These are phyloP conservation scores for Heterohyrax brucei DNA, from an alignment of 2,797 vertebrate species.

Conservation along the genomic window DNA sequence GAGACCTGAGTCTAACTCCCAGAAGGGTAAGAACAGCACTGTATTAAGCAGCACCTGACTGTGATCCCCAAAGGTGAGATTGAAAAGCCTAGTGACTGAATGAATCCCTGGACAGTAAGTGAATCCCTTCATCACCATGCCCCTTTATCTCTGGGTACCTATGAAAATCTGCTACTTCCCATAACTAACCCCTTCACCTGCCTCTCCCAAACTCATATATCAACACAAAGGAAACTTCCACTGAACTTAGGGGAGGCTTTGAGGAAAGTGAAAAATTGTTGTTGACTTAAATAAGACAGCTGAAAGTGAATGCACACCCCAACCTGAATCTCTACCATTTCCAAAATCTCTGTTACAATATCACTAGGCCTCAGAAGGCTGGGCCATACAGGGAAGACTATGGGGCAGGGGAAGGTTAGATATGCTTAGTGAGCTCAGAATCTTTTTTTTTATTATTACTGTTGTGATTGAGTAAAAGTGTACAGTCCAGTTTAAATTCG, in stretches of 20 bases:
- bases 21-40: neutral
- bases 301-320: neutral
- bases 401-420: neutral
- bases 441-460: too few relatives aligned
- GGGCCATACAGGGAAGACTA: neutral
- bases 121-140: neutral
- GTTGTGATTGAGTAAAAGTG: too few relatives aligned
- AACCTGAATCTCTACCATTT: neutral
- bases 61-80: neutral
- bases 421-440: neutral
- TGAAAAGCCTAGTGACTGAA: neutral
- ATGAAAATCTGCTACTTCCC: neutral
- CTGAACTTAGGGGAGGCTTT: neutral
- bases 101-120: too few relatives aligned
- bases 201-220: neutral
- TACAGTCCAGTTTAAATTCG: too few relatives aligned
- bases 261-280: neutral
- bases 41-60: neutral
- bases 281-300: neutral
- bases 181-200: neutral
- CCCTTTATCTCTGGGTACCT: neutral
- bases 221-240: neutral
- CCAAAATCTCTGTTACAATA: neutral
- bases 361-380: neutral
- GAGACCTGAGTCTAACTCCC: neutral